These are phyloP conservation scores for Otolemur crassicaudatus DNA, from an alignment of 2,797 vertebrate genomes.

Conservation along the genomic window DNA sequence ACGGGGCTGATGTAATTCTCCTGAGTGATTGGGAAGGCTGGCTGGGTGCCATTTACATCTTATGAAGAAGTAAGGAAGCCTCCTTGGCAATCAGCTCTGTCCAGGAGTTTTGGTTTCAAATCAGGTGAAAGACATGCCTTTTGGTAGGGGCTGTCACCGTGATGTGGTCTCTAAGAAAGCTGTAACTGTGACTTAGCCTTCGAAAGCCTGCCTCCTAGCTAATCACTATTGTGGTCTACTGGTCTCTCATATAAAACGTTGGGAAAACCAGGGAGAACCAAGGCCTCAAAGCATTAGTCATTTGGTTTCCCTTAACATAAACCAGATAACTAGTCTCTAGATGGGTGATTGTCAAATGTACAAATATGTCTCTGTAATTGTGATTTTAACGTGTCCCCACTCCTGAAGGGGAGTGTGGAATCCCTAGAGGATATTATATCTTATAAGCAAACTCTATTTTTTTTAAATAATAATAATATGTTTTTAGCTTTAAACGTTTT, in stretches of 20 bases:
- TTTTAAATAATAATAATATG: neutral
- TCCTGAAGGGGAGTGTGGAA: neutral
- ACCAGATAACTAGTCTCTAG: neutral
- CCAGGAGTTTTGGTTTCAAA: neutral
- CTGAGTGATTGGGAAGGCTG: neutral
- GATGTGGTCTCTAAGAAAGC: neutral
- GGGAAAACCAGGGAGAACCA: neutral
- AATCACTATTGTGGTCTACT: neutral
- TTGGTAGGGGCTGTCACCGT: neutral
- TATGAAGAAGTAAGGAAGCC: neutral
- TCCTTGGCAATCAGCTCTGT: neutral
- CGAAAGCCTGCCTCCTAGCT: neutral
- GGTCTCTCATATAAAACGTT: neutral
- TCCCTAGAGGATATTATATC: neutral
- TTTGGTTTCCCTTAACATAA: neutral
- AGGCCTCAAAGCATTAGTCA: neutral
- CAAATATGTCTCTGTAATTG: neutral
- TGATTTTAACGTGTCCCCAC: neutral
- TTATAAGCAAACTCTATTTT: slow-evolving; percentile 33
- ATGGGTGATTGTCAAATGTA: neutral
- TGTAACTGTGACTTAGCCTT: neutral
- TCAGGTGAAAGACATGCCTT: neutral
- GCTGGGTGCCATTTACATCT: neutral
- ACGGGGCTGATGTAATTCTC: neutral
- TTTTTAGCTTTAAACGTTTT: neutral